Base-by-base conservation (phyloP, 2,113 vertebrate species). In the Pao palembangensis region DNA sequence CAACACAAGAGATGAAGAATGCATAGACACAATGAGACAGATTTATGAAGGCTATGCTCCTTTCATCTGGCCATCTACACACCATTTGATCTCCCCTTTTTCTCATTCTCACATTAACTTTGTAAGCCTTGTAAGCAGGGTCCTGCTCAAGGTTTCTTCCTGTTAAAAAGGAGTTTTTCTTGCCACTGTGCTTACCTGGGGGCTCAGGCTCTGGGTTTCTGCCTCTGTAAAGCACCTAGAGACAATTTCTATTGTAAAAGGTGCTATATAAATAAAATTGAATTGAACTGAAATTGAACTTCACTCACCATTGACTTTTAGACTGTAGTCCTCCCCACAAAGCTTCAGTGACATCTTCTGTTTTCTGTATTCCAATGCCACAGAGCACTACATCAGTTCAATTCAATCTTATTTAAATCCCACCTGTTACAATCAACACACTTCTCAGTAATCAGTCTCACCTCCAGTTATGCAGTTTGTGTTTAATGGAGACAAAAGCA, bases 21-120 rank as follows among this genome's bases (percentile, higher is more conserved):
- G 18, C 20, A 20, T 21, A 55, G 48, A 71, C 63, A 50, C 57
- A 66, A 71, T 48, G 48, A 46, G 74, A 72, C 58, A 67, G 55
- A 79, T 67, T 66, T 43, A 43, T 58, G 72, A 73, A 66, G 34
- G 54, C 49, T 31, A 55, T 54, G 46, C 83, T 12, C 17, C 61
- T 71, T 69, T 78, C 51, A 67, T 55, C 55, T 67, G 56, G 64
- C 31, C 2, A 19, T 74, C 56, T 66, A 44, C 18, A 43, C 19
- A 42, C 47, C 55, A 50, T 78, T 77, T 80, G 73, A 80, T 65
- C 21, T 23, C 21, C 21, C 28, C 56, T 53, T 19, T 51, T 47
- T 57, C 16, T 44, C 21, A 42, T 44, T 54, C 17, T 56, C 18
- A 58, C 42, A 14, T 23, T 58, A 49, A 38, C 42, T n/a, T n/a